Percentiles rank a stretch among this genome's conserved stretches.
These are phyloP conservation scores for Gavialis gangeticus DNA, from an alignment of 2,113 vertebrate species.

Conservation along the genomic window DNA sequence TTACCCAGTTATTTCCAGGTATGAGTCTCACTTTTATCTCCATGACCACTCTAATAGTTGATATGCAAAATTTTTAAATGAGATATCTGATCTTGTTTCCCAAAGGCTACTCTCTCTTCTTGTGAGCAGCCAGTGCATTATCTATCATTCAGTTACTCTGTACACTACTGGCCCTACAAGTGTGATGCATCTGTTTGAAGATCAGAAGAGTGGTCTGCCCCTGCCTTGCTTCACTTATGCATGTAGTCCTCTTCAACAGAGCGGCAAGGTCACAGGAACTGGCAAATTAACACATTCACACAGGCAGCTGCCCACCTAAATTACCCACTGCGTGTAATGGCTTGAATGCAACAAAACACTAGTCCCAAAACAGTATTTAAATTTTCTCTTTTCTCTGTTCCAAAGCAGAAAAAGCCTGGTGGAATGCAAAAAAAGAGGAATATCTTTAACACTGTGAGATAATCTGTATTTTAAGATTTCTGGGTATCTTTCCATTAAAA, in stretches of 20 bases:
- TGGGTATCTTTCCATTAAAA: neutral
- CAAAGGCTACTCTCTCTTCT: conserved; percentile 9
- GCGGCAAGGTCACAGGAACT: neutral
- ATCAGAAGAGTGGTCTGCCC: neutral
- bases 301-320: neutral
- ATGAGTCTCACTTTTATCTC: neutral
- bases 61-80: neutral
- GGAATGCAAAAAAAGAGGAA: neutral
- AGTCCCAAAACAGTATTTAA: fast-evolving
- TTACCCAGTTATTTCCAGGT: neutral
- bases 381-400: fast-evolving
- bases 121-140: conserved; percentile 7
- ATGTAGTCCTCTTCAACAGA: neutral
- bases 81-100: neutral
- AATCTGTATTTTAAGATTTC: neutral
- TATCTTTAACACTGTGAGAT: neutral
- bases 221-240: neutral
- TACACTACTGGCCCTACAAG: neutral
- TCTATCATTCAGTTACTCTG: neutral
- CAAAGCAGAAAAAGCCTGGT: neutral
- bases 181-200: fast-evolving
- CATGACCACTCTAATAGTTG: neutral
- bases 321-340: neutral
- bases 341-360: fast-evolving
- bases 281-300: neutral